Evolutionary conservation across 2,797 vertebrate genomes (phyloP), one percentile per base, ranked within the genome.

Genomic region (Pipistrellus pipistrellus): DNA sequence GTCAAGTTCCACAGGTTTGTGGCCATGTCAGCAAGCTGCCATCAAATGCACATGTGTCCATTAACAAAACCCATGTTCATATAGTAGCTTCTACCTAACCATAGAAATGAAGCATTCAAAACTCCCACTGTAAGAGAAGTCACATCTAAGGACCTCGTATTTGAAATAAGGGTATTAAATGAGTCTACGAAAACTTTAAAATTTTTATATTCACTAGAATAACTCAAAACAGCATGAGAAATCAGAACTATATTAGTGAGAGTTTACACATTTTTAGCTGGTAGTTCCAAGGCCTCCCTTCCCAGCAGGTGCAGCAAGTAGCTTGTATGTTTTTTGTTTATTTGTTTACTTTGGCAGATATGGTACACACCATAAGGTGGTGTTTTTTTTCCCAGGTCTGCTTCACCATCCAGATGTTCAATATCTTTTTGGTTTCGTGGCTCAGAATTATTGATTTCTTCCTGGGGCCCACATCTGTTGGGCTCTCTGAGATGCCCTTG

Each of bases 371-470:
- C 20, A 46, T 76, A 66, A 23, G 89, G 38, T 46, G 14, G 25
- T 55, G 59, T 46, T 14, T 25, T 13, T 91, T 82, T 25, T 23
- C 4, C 68, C 10, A 23, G 38, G 8, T 69, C 59, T 76, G 46
- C 73, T 93, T 82, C 30, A 0, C 81, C 35, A 41, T 90, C 55
- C 82, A 88, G 83, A 89, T 90, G 51, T 53, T 94, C 88, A 66
- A 18, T 87, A 80, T 48, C n/a, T 95, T 88, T 88, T 83, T 91
- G 73, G 41, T 75, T 92, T 94, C 88, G 71, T 97, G 91, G 87
- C 77, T 94, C 91, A 53, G 64, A 91, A 85, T 95, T 91, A 93
- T 84, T 38, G 93, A 94, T 95, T 87, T 91, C 46, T 95, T 91
- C 44, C 51, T 82, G 57, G 32, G 59, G 57, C 44, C 57, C 46